Conservation (phyloP, 2,797 vertebrate species). For the Sparidentex hasta region DNA sequence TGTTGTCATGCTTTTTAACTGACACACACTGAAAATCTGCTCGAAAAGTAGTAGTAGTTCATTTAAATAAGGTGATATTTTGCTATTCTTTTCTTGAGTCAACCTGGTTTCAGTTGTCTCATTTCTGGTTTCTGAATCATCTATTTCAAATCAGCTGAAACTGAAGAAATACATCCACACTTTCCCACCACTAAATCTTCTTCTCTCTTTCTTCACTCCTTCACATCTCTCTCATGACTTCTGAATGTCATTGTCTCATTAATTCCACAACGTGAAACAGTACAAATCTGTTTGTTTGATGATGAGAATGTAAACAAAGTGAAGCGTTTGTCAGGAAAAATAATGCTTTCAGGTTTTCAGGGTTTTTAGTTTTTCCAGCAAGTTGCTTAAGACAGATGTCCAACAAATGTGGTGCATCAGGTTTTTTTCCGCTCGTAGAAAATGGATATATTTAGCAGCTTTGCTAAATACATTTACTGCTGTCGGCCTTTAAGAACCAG, state of each 20-base stretch:
- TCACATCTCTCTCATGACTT: not conserved
- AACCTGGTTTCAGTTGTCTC: not conserved
- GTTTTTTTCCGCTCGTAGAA: not conserved
- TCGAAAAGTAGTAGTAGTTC: not conserved
- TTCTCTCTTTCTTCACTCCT: not conserved
- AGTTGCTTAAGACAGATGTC: conserved; percentile 42
- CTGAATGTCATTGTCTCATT: conserved; percentile 8
- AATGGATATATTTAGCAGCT: conserved; percentile 9
- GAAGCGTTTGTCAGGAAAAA: conserved; percentile 22
- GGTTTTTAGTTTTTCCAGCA: conserved; percentile 10
- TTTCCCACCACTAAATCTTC: not conserved
- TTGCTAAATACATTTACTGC: conserved; percentile 15
- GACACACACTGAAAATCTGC: not conserved
- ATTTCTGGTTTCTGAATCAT: not conserved
- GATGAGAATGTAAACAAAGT: conserved; percentile 13
- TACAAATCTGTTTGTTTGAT: not conserved
- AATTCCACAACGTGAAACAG: conserved; percentile 12
- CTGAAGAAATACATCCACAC: conserved; percentile 20
- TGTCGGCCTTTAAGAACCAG: conserved; percentile 1
- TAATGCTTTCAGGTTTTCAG: conserved; percentile 15
- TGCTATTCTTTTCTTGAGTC: not conserved
- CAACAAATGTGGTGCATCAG: conserved; percentile 13
- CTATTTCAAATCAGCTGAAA: conserved; percentile 31
- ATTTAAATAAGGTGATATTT: conserved; percentile 10
- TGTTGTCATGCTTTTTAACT: conserved; percentile 1